Conservation (phyloP, 2,797 vertebrate genomes). For the Acanthurus lineatus region DNA sequence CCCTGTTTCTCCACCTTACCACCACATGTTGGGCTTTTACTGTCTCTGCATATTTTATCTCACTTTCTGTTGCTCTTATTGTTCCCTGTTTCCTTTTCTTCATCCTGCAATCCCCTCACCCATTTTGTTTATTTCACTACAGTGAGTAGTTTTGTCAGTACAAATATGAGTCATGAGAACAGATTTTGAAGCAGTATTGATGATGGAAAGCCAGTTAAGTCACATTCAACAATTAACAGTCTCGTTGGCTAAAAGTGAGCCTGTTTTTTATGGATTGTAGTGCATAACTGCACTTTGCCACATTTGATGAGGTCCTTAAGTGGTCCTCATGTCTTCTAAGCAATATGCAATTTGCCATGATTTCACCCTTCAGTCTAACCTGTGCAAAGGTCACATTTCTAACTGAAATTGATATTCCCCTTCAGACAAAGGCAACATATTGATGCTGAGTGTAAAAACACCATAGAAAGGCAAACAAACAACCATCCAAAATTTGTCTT, state of each 20-base stretch:
- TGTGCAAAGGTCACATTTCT: slow-evolving; percentile 27
- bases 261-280: slow-evolving; percentile 21
- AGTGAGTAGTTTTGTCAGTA: slow-evolving; percentile 8
- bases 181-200: neutral
- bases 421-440: neutral
- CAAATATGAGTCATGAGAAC: slow-evolving; percentile 19
- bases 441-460: neutral
- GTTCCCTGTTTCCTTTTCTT: slow-evolving; percentile 8
- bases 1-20: slow-evolving; percentile 10
- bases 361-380: neutral
- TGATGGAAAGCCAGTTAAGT: slow-evolving; percentile 25
- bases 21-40: slow-evolving; percentile 1
- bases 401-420: slow-evolving; percentile 35
- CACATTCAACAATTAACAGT: neutral
- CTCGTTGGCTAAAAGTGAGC: slow-evolving; percentile 8
- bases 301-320: slow-evolving; percentile 49
- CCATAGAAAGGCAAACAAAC: neutral
- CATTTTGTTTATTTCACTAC: slow-evolving; percentile 3
- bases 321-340: slow-evolving; percentile 22
- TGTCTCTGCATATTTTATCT: neutral
- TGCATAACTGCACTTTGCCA: slow-evolving; percentile 48
- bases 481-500: neutral
- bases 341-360: slow-evolving; percentile 20
- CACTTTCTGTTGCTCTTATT: neutral
- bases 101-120: neutral